These are phyloP conservation scores for Piaya cayana DNA, from an alignment of 2,113 vertebrate genomes.

Conservation along the genomic window DNA sequence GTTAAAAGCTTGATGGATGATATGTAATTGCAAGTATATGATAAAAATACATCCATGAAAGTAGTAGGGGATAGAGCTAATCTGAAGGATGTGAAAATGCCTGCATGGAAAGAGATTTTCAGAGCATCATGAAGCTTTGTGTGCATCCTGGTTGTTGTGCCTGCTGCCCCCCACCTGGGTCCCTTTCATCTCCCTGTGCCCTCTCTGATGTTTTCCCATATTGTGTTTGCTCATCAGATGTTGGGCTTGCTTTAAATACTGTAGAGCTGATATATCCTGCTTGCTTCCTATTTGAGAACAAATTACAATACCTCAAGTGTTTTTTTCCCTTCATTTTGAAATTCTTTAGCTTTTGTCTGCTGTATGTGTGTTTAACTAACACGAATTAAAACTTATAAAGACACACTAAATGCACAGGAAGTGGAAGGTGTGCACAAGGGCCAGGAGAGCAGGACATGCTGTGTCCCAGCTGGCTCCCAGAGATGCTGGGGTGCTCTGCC, in stretches of 20 bases:
- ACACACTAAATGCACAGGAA: neutral
- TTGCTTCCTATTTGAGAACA: neutral
- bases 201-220: fast-evolving
- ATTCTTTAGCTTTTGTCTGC: neutral
- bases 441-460: neutral
- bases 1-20: neutral
- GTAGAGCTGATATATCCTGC: neutral
- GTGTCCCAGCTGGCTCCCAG: fast-evolving
- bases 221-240: neutral
- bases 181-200: neutral
- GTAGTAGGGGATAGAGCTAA: neutral
- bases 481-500: neutral
- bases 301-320: neutral
- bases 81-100: neutral
- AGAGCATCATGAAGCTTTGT: neutral
- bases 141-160: neutral
- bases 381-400: neutral
- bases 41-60: neutral
- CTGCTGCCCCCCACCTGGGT: fast-evolving
- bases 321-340: neutral
- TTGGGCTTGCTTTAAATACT: neutral
- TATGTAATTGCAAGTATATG: neutral
- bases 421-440: fast-evolving
- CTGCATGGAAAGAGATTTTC: neutral
- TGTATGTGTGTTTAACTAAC: neutral